Conservation (phyloP, 64 coral and sea anemone genomes). For the Montipora capricornis region DNA sequence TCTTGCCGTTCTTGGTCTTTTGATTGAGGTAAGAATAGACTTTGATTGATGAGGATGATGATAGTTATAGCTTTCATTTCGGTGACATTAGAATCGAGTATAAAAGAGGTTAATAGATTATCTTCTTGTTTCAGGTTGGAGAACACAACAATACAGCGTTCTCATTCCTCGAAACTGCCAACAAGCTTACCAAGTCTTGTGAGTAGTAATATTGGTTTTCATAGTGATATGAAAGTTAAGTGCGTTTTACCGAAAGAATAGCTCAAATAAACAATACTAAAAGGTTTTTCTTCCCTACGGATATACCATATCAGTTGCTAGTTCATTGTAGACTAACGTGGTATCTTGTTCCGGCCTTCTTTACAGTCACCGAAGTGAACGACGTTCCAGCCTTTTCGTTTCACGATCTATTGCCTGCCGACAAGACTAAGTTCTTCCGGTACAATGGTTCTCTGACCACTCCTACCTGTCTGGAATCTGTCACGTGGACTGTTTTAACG, state of each 20-base stretch:
- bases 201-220: neutral
- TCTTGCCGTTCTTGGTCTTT: constrained; percentile 80
- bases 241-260: too few species aligned
- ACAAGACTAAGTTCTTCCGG: constrained; percentile 69
- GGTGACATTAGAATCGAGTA: neutral
- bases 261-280: too few species aligned
- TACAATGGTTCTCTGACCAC: constrained; percentile 83
- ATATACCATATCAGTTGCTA: too few species aligned
- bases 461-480: constrained; percentile 62
- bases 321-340: too few species aligned
- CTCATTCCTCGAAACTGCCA: constrained; percentile 45
- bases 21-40: constrained; percentile 55
- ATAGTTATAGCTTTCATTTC: neutral
- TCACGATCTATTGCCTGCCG: constrained; percentile 23
- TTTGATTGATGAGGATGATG: neutral
- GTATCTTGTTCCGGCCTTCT: neutral
- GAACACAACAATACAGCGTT: neutral
- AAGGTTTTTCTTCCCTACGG: too few species aligned
- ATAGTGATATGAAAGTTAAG: too few species aligned
- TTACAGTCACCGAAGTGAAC: neutral
- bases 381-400: constrained; percentile 23
- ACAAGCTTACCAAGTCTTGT: neutral
- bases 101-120: neutral
- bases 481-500: constrained; percentile 81
- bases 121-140: constrained; percentile 45